Evolutionary conservation across 2,113 vertebrate species (phyloP), one percentile per base, ranked within the genome.

Genomic region (Tyrannus savana): DNA sequence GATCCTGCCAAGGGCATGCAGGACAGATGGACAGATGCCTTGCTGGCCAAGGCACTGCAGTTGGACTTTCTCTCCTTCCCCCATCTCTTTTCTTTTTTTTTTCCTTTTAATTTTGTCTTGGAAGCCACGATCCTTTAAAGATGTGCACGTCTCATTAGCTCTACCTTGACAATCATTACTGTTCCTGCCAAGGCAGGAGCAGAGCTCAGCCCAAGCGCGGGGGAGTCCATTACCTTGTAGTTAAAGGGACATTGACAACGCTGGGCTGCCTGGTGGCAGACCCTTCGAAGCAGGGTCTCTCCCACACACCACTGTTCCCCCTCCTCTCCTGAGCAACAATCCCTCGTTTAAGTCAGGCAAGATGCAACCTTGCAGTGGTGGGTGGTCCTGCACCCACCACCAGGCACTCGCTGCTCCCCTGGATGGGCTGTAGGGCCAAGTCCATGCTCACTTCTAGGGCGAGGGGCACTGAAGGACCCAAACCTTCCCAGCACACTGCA

Each of bases 91-190:
- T 52, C 42, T 63, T 47, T 28, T 55, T 63, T n/a, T 66, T 90
- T 78, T 8, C 3, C 3, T 89, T 96, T 93, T 88, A 84, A 94
- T 94, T 97, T 96, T 93, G 83, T 64, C 93, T 96, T 59, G 5
- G 87, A 94, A 96, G 85, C 78, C 86, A 96, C 30, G 33, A 90
- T 95, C 87, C 95, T 97, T 96, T 96, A 95, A 95, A 93, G 96
- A 95, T 78, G 93, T 96, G 83, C 96, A 97, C 91, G 92, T 83
- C 94, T 96, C 96, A 97, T 96, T 97, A 97, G 95, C 94, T 95
- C 92, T 96, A 93, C 96, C 92, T 94, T 93, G 89, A 90, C 84
- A 95, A 96, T 94, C 90, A 96, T 95, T 95, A 97, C 91, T 21
- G 8, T 31, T 92, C 90, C 95, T 64, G 91, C 79, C 84, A 90